Percentiles rank a stretch among this genome's conserved stretches.
These are phyloP conservation scores for Drosophila micromelanica DNA, from an alignment of 1,140 invertebrate genomes.

Conservation along the genomic window DNA sequence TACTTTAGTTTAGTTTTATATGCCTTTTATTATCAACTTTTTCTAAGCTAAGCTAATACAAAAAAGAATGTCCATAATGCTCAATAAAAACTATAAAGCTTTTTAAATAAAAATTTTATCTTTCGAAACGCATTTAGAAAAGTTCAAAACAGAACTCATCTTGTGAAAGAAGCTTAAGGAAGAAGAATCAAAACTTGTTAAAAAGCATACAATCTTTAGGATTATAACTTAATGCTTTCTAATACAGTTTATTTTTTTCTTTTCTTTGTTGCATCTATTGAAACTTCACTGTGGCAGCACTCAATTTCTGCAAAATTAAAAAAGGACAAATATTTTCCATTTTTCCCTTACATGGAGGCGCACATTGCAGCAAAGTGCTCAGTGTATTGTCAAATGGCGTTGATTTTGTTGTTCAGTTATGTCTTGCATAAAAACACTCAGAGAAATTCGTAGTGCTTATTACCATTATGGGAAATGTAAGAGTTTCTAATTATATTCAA, in stretches of 20 bases:
- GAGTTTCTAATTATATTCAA: too few species aligned
- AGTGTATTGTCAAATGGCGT: slow-evolving; percentile 37
- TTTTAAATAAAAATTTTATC: neutral
- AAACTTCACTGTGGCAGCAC: slow-evolving; percentile 27
- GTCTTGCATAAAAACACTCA: too few species aligned
- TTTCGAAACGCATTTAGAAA: neutral
- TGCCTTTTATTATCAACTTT: too few species aligned
- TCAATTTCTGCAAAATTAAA: slow-evolving; percentile 31
- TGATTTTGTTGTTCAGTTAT: slow-evolving; percentile 46
- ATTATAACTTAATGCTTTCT: slow-evolving; percentile 20
- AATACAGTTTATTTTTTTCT: slow-evolving; percentile 6
- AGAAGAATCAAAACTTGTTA: slow-evolving; percentile 3
- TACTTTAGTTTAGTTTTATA: too few species aligned
- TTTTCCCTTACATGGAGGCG: slow-evolving; percentile 18
- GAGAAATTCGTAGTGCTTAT: too few species aligned
- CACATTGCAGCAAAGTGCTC: slow-evolving; percentile 33
- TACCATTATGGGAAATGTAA: too few species aligned
- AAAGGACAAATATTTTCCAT: slow-evolving; percentile 55
- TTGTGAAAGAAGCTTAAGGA: neutral
- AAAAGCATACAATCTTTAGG: slow-evolving; percentile 2
- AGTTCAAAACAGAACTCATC: neutral
- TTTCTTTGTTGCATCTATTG: slow-evolving; percentile 4
- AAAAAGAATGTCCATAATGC: too few species aligned
- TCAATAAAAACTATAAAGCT: neutral
- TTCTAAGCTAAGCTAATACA: too few species aligned